These are phyloP conservation scores for Pithys albifrons DNA, from an alignment of 2,113 vertebrate species.

Conservation along the genomic window DNA sequence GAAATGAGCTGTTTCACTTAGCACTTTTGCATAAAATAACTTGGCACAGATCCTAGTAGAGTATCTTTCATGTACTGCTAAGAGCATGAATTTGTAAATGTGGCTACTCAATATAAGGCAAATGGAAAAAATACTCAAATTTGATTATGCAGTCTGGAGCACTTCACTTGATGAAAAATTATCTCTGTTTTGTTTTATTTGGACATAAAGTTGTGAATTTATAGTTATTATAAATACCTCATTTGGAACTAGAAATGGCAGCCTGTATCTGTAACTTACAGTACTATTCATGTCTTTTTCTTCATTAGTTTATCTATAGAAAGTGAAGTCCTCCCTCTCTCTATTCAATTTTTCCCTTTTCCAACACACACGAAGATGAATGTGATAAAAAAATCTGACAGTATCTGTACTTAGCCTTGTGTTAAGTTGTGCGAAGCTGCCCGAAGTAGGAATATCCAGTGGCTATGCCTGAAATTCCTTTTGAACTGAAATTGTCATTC, in stretches of 20 bases:
- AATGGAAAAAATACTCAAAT: neutral
- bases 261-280: neutral
- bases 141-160: neutral
- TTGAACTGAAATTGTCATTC: neutral
- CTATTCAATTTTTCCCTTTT: neutral
- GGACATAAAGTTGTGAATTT: neutral
- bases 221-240: neutral
- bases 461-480: neutral
- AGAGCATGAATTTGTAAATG: neutral
- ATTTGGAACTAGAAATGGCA: neutral
- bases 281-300: neutral
- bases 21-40: neutral
- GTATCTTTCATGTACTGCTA: neutral
- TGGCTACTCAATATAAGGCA: neutral
- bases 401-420: neutral
- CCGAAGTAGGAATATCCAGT: neutral
- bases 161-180: neutral
- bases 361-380: neutral
- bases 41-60: neutral
- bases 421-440: neutral
- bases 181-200: neutral
- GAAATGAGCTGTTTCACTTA: neutral
- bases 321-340: neutral
- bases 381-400: rapidly evolving
- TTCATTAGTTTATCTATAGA: neutral